These are phyloP conservation scores for Tympanuchus pallidicinctus DNA, from an alignment of 2,113 vertebrate species.

Conservation along the genomic window DNA sequence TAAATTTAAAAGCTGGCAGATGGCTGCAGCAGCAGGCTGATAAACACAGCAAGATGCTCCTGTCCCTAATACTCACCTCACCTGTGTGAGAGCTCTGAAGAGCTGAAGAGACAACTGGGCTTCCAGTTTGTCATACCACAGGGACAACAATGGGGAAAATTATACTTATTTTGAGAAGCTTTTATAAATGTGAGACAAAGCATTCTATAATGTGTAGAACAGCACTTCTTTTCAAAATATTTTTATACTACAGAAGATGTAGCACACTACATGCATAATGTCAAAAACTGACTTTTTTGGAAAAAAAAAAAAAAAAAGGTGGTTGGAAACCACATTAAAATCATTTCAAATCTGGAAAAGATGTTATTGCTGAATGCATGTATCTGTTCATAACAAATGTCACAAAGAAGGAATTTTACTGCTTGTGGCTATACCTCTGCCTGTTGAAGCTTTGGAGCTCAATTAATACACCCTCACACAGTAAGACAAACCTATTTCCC, in stretches of 20 bases:
- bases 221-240: neutral
- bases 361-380: neutral
- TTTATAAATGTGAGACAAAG: neutral
- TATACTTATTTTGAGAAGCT: neutral
- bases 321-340: neutral
- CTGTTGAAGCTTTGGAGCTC: slow-evolving; percentile 18
- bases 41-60: neutral
- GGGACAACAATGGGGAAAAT: neutral
- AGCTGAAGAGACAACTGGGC: neutral
- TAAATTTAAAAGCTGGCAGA: neutral
- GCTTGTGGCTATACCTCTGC: slow-evolving; percentile 39
- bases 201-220: neutral
- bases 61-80: neutral
- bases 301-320: neutral
- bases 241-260: neutral
- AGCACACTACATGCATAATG: neutral
- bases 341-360: neutral
- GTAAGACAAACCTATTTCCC: slow-evolving; percentile 42
- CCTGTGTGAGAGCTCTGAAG: neutral
- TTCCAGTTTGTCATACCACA: neutral
- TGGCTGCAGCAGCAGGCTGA: neutral
- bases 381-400: neutral
- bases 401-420: slow-evolving; percentile 5
- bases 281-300: neutral
- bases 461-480: slow-evolving; percentile 28